Evolutionary conservation across 1,140 invertebrate species (phyloP), one percentile per base, ranked within the genome.

Genomic region (Cataglyphis hispanica): DNA sequence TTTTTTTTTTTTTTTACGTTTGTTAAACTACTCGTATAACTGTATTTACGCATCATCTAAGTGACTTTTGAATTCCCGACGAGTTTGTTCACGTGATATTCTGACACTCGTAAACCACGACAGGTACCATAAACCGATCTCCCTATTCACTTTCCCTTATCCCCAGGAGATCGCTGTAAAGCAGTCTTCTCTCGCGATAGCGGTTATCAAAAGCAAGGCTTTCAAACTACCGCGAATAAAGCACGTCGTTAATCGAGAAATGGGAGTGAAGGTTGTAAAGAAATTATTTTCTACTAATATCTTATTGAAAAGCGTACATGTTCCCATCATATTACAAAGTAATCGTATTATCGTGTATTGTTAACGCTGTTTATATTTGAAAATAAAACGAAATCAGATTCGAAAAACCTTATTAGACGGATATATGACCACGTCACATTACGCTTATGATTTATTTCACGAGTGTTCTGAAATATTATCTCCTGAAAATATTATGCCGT

Each of bases 161-260:
- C 50, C 78, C 27, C 78, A n/a, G n/a, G 60, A 43, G 69, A 63
- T n/a, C 16, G 46, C 10, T 27, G 2, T 60, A 69, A 67, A 67
- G 19, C 69, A 70, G 27, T 50, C 16, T 22, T 72, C 61, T 67
- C 22, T 27, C 22, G 3, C 50, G 16, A 43, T 43, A 27, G 50
- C 7, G 16, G 19, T 53, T 16, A 27, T 70, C 25, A 37, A 70
- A 27, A 43, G 64, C 22, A 40, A 66, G 10, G 43, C 25, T 5
- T 72, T 43, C 11, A 19, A 60, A 19, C 60, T 72, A 27, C 25
- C 22, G 19, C 53, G 58, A 46, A 60, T 46, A 50, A 50, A 50
- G 46, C 40, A 25, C 63, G 60, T 7, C 40, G 40, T 61, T 74
- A 83, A 72, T 72, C 67, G 78, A 25, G 25, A 60, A 80, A 83